Conservation (phyloP, 2,797 vertebrate species). For the Tadarida brasiliensis region DNA sequence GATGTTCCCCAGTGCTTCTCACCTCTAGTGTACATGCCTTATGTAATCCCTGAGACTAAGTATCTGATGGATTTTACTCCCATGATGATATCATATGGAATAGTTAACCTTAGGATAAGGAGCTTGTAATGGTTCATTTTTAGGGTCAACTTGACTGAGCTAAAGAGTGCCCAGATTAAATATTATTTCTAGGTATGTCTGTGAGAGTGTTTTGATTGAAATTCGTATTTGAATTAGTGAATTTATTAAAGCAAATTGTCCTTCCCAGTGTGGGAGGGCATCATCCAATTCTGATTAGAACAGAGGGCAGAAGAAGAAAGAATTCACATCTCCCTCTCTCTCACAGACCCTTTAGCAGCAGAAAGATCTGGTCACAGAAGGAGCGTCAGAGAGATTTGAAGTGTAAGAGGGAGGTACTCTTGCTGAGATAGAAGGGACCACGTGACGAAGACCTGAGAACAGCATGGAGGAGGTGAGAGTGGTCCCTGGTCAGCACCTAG, state of each 20-base stretch:
- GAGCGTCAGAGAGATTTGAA: not conserved
- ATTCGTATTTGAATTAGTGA: not conserved
- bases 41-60: not conserved
- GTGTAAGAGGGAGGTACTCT: not conserved
- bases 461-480: not conserved
- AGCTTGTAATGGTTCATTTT: not conserved
- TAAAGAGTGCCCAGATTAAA: not conserved
- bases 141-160: not conserved
- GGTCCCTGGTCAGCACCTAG: not conserved
- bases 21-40: not conserved
- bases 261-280: not conserved
- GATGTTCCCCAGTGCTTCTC: not conserved
- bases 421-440: not conserved
- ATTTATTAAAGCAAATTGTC: not conserved
- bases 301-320: not conserved
- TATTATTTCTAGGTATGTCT: not conserved
- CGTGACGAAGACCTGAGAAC: not conserved
- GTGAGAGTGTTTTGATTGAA: not conserved
- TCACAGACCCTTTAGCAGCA: not conserved
- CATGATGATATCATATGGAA: not conserved
- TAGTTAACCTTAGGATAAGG: not conserved
- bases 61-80: not conserved
- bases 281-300: not conserved
- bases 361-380: not conserved
- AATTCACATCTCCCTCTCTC: not conserved